Evolutionary conservation across 2,888 invertebrate genomes (phyloP), one percentile per base, ranked within the genome.

Genomic region (Lasioglossum vierecki): DNA sequence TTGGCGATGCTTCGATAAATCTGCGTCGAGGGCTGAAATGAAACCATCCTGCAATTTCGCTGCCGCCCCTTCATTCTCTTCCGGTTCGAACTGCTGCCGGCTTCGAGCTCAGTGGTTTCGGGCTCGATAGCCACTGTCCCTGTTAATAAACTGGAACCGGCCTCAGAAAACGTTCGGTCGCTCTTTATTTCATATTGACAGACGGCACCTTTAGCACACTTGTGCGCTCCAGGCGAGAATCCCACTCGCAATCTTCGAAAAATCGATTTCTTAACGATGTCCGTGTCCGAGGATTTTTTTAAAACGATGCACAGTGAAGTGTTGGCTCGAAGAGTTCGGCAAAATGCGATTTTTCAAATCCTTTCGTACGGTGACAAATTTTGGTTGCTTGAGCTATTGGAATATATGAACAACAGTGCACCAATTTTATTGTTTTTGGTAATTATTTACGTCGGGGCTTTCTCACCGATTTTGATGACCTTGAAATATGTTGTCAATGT

Each of bases 1-100:
- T 93, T 93, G 92, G 93, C 88, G 83, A 88, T 86, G 77, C 91
- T 90, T 83, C 90, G 92, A 93, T 93, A 93, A 93, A 93, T 93
- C 92, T 91, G 90, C 89, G 81, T 81, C 83, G 77, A 76, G 85
- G 83, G 80, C 85, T 83, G 84, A 88, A 90, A 89, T 84, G 82
- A 79, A 86, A 86, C 80, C 73, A 83, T 72, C 72, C 78, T 30
- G 49, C 70, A 82, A 84, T 90, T 76, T 84, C 76, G 76, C 79
- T 66, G 78, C 73, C 77, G 81, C 73, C 68, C 68, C 49, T 15
- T 22, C 57, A 49, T 75, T 74, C 79, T 83, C 83, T 84, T 68
- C 66, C 66, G 66, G 66, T 35, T 66, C 66, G 35, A 66, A 22
- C 63, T 30, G 35, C 22, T n/a, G 46, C 15, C 46, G 35, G 35